A percentile compares a stretch with the other conserved stretches of the same genome.
Evolutionary conservation across 2,113 vertebrate species (phyloP).

Genomic region (Protomyctophum bolini): DNA sequence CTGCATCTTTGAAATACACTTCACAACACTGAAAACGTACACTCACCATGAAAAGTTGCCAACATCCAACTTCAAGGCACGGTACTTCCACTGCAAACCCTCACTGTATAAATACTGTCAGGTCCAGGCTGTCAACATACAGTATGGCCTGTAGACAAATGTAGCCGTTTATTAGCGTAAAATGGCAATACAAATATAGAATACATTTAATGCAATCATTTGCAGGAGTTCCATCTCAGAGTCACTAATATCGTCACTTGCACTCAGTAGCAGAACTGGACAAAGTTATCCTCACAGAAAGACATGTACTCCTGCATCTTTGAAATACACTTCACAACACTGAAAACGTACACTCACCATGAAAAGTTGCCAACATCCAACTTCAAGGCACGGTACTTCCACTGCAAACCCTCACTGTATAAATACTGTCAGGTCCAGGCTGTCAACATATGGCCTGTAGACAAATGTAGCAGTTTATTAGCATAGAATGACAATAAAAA

Average conservation of each 20-base stretch:
- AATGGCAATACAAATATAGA: too few relatives aligned
- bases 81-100: too few relatives aligned
- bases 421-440: too few relatives aligned
- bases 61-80: too few relatives aligned
- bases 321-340: too few relatives aligned
- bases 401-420: too few relatives aligned
- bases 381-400: too few relatives aligned
- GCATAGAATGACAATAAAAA: not conserved
- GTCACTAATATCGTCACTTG: slow-evolving; percentile 80
- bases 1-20: slow-evolving; percentile 39
- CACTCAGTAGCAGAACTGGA: slow-evolving; percentile 96
- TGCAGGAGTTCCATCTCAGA: slow-evolving; percentile 81
- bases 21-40: slow-evolving; percentile 7
- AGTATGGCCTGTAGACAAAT: slow-evolving; percentile 79
- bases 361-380: too few relatives aligned
- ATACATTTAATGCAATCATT: not conserved
- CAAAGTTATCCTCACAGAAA: slow-evolving; percentile 86
- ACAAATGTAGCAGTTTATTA: not conserved
- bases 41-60: too few relatives aligned
- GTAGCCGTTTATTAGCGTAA: fast-evolving
- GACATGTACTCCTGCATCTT: slow-evolving; percentile 53
- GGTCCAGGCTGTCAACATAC: too few relatives aligned
- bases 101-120: too few relatives aligned
- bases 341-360: slow-evolving; percentile 8
- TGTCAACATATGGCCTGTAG: too few relatives aligned